These are phyloP conservation scores for Diglossa cyanea DNA, from an alignment of 2,797 vertebrate genomes.

Conservation along the genomic window DNA sequence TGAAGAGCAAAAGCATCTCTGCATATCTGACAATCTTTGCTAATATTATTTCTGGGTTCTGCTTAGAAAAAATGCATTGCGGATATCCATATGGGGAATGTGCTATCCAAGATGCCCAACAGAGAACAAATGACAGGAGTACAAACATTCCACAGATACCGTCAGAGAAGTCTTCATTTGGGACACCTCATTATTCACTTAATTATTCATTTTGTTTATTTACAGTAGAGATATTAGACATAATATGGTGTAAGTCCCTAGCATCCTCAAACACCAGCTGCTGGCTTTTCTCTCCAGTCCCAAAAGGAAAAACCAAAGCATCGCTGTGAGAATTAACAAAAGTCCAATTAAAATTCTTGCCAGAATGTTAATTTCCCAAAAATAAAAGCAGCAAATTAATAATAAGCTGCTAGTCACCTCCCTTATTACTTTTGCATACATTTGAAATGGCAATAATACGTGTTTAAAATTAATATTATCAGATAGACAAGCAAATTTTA, in stretches of 20 bases:
- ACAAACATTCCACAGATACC: neutral
- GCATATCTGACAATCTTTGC: constrained; percentile 58
- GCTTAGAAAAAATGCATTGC: constrained; percentile 44
- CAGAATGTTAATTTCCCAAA: constrained; percentile 73
- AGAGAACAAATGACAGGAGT: neutral
- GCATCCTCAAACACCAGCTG: constrained; percentile 77
- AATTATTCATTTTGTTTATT: constrained; percentile 80
- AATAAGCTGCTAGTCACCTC: constrained; percentile 62
- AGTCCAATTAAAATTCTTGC: constrained; percentile 76
- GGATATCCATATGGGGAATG: neutral
- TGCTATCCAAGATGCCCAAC: neutral
- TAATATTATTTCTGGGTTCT: constrained; percentile 55
- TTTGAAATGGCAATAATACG: neutral
- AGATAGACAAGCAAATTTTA: neutral
- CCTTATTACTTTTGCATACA: constrained; percentile 32
- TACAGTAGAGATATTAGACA: constrained; percentile 76
- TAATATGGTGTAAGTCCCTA: constrained; percentile 75
- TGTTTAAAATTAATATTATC: neutral
- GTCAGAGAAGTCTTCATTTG: constrained; percentile 51
- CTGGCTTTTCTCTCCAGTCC: constrained; percentile 71
- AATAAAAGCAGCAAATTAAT: constrained; percentile 72
- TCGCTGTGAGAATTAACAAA: constrained; percentile 74
- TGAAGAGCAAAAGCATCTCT: constrained; percentile 40
- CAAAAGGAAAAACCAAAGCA: constrained; percentile 72
- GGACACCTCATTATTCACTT: constrained; percentile 73